Percentiles rank a stretch among this genome's conserved stretches.
Conservation (phyloP, 1,140 invertebrate species). For the Philopotamus ludificatus region DNA sequence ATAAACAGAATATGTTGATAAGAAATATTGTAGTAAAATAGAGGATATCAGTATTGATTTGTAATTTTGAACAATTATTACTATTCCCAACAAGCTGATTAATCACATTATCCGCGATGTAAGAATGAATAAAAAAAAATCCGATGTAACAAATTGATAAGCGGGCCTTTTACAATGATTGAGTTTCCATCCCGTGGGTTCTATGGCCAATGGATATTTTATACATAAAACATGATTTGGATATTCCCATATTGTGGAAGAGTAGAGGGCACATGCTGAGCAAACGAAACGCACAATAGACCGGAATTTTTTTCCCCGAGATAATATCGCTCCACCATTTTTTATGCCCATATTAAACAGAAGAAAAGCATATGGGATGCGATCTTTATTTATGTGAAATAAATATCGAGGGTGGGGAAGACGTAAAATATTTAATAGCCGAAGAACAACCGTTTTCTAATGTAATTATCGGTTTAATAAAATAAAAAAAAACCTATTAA, state of each 20-base stretch:
- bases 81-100: too few species aligned
- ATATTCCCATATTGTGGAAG: not conserved
- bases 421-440: not conserved
- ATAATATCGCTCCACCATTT: slow-evolving; percentile 2
- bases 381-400: not conserved
- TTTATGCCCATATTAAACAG: not conserved
- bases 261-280: not conserved
- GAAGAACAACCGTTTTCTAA: slow-evolving; percentile 1
- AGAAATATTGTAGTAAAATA: not conserved
- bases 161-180: not conserved
- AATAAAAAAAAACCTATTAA: too few species aligned
- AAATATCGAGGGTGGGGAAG: not conserved
- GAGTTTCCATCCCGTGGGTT: not conserved
- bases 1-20: not conserved
- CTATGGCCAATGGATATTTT: not conserved
- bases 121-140: too few species aligned
- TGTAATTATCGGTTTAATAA: too few species aligned
- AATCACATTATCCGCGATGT: too few species aligned
- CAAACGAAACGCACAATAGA: not conserved
- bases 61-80: too few species aligned
- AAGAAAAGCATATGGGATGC: slow-evolving; percentile 6
- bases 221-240: slow-evolving; percentile 1
- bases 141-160: not conserved
- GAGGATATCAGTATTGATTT: not conserved
- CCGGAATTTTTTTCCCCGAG: not conserved